These are phyloP conservation scores for Diceros bicornis DNA, from an alignment of 2,797 vertebrate genomes.

Conservation along the genomic window DNA sequence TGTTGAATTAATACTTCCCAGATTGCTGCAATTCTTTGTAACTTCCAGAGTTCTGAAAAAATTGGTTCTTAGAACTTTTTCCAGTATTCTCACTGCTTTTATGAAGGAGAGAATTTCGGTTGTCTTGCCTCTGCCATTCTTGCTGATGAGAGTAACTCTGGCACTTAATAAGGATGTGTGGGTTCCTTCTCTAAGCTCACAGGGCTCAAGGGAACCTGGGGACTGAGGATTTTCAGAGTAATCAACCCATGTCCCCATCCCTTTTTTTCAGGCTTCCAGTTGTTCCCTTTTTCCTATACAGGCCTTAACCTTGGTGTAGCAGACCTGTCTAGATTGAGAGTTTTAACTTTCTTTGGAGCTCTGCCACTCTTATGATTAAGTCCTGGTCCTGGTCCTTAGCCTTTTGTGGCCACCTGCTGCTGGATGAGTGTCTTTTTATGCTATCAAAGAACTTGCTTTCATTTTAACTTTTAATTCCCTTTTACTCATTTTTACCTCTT, in stretches of 20 bases:
- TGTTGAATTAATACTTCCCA: neutral
- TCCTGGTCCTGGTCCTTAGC: neutral
- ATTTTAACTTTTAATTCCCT: neutral
- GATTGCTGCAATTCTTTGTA: constrained; percentile 6
- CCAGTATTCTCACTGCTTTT: constrained; percentile 31
- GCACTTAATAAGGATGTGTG: neutral
- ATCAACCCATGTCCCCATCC: neutral
- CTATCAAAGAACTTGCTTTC: constrained; percentile 23
- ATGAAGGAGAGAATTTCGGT: constrained; percentile 11
- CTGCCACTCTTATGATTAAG: neutral
- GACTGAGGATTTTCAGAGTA: neutral
- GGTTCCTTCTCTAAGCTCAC: neutral
- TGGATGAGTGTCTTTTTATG: neutral
- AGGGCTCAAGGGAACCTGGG: neutral
- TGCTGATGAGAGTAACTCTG: neutral
- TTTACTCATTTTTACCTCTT: constrained; percentile 26
- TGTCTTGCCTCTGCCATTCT: neutral
- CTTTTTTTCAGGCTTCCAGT: neutral
- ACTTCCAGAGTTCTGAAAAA: constrained; percentile 45
- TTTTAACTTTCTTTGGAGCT: constrained; percentile 22
- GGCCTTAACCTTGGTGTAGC: neutral
- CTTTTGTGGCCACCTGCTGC: neutral
- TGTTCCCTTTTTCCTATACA: neutral
- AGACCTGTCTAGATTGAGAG: neutral
- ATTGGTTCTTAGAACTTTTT: neutral